Base-by-base conservation (phyloP, 2,113 vertebrate genomes). In the Alosa alosa region DNA sequence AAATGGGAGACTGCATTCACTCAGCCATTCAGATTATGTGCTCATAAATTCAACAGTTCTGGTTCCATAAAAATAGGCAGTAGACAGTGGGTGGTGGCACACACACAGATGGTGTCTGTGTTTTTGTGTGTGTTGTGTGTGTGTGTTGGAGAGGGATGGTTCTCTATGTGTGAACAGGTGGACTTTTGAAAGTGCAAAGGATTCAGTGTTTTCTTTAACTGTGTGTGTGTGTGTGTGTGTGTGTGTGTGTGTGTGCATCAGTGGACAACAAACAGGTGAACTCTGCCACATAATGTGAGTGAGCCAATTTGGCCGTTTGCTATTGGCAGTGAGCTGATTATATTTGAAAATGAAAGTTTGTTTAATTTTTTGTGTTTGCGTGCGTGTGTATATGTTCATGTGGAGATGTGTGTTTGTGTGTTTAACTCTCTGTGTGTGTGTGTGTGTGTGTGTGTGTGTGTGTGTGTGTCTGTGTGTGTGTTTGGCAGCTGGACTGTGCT, bases 111-210 rank as follows among this genome's bases (percentile, higher is more conserved):
- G 82, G 82, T 83, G 39, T 84, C 44, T 82, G 82, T 82, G 83
- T 78, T 82, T 84, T 44, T 64, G 84, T 86, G 47, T 81, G 25
- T 78, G 31, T 31, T 64, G 78, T 81, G 81, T 88, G 78, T 47
- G 50, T 84, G 50, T 82, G 64, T 82, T 36, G 82, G 75, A 72
- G 60, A 57, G 75, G 55, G 82, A 60, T 72, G 87, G 82, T 22
- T 75, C 78, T 88, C 41, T 83, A 9, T 85, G 45, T 50, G 81
- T 84, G 84, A 41, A 82, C 91, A 97, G 96, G 92, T 95, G 93
- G 94, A 96, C 72, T 97, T 96, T 92, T 92, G 92, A 22, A 95
- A 96, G 44, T 97, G 96, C 36, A 95, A 93, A 52, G 95, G 96
- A 83, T 31, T 78, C 31, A 4, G 68, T 75, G 31, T 78, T 15